Conservation (phyloP, 2,113 vertebrate species). For the Dasypus novemcinctus region DNA sequence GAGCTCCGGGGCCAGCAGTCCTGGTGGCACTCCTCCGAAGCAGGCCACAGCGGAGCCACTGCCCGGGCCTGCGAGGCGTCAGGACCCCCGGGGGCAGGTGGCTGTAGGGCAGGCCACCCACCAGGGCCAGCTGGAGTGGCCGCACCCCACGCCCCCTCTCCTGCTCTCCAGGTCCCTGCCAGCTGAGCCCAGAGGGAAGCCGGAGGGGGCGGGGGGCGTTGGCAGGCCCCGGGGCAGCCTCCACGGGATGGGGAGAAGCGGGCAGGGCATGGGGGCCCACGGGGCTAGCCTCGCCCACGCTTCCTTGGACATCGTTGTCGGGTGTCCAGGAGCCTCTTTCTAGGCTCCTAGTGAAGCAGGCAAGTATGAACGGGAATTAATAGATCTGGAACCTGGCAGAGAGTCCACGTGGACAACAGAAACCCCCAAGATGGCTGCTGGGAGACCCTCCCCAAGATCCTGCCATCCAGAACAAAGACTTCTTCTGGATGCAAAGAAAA, state of each 20-base stretch:
- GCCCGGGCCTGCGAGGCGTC: not conserved
- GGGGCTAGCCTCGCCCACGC: accelerated
- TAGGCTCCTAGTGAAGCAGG: too few relatives aligned
- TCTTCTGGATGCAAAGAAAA: too few relatives aligned
- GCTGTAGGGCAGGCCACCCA: not conserved
- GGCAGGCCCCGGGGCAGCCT: accelerated
- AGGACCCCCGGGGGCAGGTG: accelerated
- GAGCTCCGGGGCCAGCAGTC: not conserved
- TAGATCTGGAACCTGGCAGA: too few relatives aligned
- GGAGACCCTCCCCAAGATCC: too few relatives aligned
- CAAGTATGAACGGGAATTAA: too few relatives aligned
- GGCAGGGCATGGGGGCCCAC: accelerated
- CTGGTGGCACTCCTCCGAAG: accelerated
- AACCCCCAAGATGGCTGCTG: too few relatives aligned
- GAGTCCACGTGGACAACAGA: too few relatives aligned
- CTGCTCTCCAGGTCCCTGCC: not conserved
- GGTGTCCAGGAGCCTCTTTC: not conserved
- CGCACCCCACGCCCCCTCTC: not conserved
- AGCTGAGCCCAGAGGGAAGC: not conserved
- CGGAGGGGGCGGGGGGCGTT: not conserved
- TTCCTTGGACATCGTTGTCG: not conserved
- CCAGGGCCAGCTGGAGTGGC: accelerated
- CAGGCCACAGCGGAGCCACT: not conserved
- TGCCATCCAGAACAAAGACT: too few relatives aligned
- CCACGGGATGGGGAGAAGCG: accelerated